Base-by-base conservation (phyloP, 2,888 invertebrate genomes). In the Paralinhomoeus sp. region DNA sequence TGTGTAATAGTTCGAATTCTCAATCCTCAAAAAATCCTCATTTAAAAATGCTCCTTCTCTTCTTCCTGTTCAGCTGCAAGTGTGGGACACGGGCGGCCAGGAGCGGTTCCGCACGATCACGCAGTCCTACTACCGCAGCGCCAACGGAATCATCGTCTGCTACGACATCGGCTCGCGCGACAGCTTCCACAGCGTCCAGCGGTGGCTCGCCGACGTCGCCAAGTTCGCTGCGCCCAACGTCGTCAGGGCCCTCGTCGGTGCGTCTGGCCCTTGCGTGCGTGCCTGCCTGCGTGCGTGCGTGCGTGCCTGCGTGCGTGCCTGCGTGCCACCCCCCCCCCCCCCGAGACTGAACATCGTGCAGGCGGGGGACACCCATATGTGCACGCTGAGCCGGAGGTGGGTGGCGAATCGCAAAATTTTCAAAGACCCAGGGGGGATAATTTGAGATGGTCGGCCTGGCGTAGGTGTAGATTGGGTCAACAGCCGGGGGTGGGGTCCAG, bases 1-100 rank as follows among this genome's bases (percentile, higher is more conserved):
- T n/a, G n/a, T n/a, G n/a, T n/a, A n/a, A n/a, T n/a, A n/a, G n/a
- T n/a, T n/a, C n/a, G n/a, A n/a, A n/a, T n/a, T n/a, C n/a, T n/a
- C n/a, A n/a, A n/a, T n/a, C n/a, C n/a, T n/a, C n/a, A n/a, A n/a
- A n/a, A n/a, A n/a, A n/a, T n/a, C n/a, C n/a, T n/a, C n/a, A n/a
- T n/a, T n/a, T n/a, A n/a, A n/a, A n/a, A n/a, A n/a, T n/a, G n/a
- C n/a, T n/a, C n/a, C n/a, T n/a, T n/a, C n/a, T n/a, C n/a, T n/a
- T n/a, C n/a, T n/a, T n/a, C n/a, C n/a, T n/a, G n/a, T n/a, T 31
- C 64, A 82, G 81, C 71, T 82, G 49, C 85, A 85, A 72, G 85
- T 89, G 61, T 87, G 87, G 87, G 87, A 89, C 67, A 89, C 87
- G 13, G 87, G 89, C 44, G 89, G 89, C 0, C 89, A 89, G 62